Base-by-base conservation (phyloP, 2,797 vertebrate species). In the Periophthalmus magnuspinnatus region DNA sequence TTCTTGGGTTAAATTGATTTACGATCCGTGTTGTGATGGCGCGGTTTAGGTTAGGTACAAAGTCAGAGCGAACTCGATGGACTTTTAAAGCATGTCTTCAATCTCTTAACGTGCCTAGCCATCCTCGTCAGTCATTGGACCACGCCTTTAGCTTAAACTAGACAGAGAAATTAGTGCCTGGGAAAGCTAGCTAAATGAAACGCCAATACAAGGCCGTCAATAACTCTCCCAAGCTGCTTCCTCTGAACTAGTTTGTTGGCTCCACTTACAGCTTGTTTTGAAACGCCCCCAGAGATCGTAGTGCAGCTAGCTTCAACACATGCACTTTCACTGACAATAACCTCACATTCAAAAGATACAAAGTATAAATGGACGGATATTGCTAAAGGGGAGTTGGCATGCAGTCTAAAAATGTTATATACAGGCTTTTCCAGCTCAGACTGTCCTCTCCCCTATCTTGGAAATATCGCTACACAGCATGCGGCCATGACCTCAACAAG, bases 171-270 rank as follows among this genome's bases (percentile, higher is more conserved):
- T 71, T 32, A 34, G 59, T 47, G 36, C 16, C 64, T 57, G 55
- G 57, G 79, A 75, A 75, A 65, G 66, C 74, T 22, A 41, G 75
- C 73, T 70, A 69, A 80, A 81, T 81, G 62, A 86, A 85, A 77
- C 60, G 70, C 72, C 75, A 78, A 59, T 77, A 84, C 72, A 14
- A 24, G 80, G 66, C 65, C 67, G 59, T 85, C 80, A 68, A 77
- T 78, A 80, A 75, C 38, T 17, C 63, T 65, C 47, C 38, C 62
- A 10, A 32, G 47, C 59, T 52, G 19, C 77, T 60, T 61, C 32
- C 28, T 67, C 58, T 50, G 14, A 73, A 77, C 50, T 68, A 55
- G 64, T 65, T 34, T 41, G 61, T 52, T 32, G 66, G 58, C 60
- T 65, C 62, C 33, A 54, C 67, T 61, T 50, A 16, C 19, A 9